A percentile compares a stretch with the other conserved stretches of the same genome.
Evolutionary conservation across 2,888 invertebrate species (phyloP).

Genomic region (Euzetes globulus): DNA sequence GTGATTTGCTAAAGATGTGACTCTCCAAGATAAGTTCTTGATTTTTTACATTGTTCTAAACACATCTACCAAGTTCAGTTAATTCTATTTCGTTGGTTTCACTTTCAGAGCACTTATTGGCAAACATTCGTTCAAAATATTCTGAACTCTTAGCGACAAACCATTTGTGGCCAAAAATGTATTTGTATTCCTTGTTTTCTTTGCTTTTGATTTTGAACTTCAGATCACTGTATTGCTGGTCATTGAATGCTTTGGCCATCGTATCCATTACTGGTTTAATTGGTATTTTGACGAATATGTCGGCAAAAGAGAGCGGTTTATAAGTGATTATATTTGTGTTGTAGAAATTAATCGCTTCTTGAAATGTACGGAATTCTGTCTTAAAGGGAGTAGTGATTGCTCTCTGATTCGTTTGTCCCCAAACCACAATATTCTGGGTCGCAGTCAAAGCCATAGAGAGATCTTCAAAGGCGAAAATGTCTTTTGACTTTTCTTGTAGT

Average conservation of each 20-base stretch:
- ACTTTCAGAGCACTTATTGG: conserved; percentile 7
- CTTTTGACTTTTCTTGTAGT: too few species aligned
- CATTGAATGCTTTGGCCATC: background rate
- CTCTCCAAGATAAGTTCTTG: too few species aligned
- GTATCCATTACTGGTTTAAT: background rate
- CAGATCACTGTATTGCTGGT: too few species aligned
- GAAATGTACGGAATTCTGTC: background rate
- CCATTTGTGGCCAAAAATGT: conserved; percentile 29
- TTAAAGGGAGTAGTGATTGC: too few species aligned
- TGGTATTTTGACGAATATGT: background rate
- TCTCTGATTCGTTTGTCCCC: too few species aligned
- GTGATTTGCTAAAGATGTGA: too few species aligned
- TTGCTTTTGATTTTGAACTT: too few species aligned
- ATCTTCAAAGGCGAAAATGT: too few species aligned
- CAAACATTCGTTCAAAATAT: conserved; percentile 31
- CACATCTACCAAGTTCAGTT: too few species aligned
- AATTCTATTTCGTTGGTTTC: conserved; percentile 17
- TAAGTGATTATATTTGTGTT: background rate
- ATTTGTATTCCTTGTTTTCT: background rate
- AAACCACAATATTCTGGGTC: too few species aligned
- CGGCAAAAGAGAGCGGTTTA: background rate
- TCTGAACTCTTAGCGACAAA: background rate
- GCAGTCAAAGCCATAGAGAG: too few species aligned
- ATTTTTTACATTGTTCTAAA: too few species aligned
- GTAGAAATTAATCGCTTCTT: conserved; percentile 12